Percentiles rank a stretch among this genome's conserved stretches.
Evolutionary conservation across 1,140 invertebrate species (phyloP).

Genomic region (Nautilus pompilius): DNA sequence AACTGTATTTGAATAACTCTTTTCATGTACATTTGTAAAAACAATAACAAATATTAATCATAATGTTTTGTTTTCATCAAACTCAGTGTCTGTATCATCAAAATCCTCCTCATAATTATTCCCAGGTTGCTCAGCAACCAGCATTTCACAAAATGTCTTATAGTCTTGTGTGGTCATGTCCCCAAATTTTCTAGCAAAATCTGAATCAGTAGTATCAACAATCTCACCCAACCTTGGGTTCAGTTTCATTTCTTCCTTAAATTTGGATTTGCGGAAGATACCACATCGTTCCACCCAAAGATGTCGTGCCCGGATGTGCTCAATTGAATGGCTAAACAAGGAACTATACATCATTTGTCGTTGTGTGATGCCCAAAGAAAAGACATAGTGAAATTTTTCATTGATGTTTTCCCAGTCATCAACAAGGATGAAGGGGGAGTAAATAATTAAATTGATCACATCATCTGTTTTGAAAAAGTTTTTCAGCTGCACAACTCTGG

Average conservation of each 20-base stretch:
- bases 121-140: conserved; percentile 12
- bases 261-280: conserved; percentile 24
- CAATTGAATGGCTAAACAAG: conserved; percentile 32
- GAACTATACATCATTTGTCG: conserved; percentile 33
- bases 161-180: conserved; percentile 31
- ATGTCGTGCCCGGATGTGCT: conserved; percentile 35
- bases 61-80: not conserved
- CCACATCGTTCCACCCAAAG: conserved; percentile 35
- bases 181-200: conserved; percentile 33
- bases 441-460: conserved; percentile 14
- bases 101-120: conserved; percentile 1
- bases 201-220: conserved; percentile 26
- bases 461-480: conserved; percentile 13
- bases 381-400: conserved; percentile 41
- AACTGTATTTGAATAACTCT: too few relatives aligned
- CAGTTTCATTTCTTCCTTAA: conserved; percentile 21
- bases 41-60: too few relatives aligned
- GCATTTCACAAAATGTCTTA: conserved; percentile 26
- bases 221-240: conserved; percentile 39
- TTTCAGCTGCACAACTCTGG: not conserved
- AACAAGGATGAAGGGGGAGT: conserved; percentile 27
- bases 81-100: not conserved
- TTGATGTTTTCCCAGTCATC: conserved; percentile 24
- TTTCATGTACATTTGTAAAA: too few relatives aligned
- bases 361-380: conserved; percentile 37